phyloP scores from a whole-genome alignment of 2,888 invertebrate species.

The Cylindroiulus punctatus region DNA sequence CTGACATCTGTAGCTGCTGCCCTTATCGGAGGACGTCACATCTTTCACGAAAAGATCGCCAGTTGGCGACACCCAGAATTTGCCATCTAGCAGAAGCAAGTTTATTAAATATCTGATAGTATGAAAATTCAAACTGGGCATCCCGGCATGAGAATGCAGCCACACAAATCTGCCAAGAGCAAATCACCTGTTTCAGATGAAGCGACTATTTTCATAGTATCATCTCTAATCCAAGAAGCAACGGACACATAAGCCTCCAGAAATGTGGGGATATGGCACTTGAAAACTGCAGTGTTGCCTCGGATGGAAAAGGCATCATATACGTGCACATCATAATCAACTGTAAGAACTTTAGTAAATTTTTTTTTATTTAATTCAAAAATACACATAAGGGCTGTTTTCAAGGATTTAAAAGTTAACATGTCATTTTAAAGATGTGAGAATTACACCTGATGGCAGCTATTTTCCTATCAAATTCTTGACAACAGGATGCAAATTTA shows the following conservation, averaged over 20 bases:
- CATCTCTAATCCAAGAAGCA: constrained; percentile 51
- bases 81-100: constrained; percentile 47
- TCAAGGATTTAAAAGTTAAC: too few species aligned
- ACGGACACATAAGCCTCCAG: constrained; percentile 50
- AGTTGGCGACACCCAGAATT: constrained; percentile 52
- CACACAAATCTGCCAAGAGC: background rate
- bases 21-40: constrained; percentile 30
- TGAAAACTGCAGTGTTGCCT: constrained; percentile 51
- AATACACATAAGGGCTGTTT: too few species aligned
- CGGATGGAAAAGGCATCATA: constrained; percentile 49
- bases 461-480: too few species aligned
- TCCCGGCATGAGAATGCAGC: background rate
- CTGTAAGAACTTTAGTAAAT: constrained; percentile 27
- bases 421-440: too few species aligned
- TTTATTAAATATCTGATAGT: too few species aligned
- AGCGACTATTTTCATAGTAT: constrained; percentile 49
- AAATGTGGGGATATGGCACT: constrained; percentile 54
- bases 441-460: too few species aligned
- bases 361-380: too few species aligned
- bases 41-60: constrained; percentile 50
- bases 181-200: constrained; percentile 40
- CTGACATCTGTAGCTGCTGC: constrained; percentile 49
- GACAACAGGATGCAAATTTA: too few species aligned
- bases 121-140: too few species aligned
- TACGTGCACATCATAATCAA: constrained; percentile 53